Evolutionary conservation across 2,113 vertebrate genomes (phyloP), one percentile per base, ranked within the genome.

Genomic region (Serinus canaria): DNA sequence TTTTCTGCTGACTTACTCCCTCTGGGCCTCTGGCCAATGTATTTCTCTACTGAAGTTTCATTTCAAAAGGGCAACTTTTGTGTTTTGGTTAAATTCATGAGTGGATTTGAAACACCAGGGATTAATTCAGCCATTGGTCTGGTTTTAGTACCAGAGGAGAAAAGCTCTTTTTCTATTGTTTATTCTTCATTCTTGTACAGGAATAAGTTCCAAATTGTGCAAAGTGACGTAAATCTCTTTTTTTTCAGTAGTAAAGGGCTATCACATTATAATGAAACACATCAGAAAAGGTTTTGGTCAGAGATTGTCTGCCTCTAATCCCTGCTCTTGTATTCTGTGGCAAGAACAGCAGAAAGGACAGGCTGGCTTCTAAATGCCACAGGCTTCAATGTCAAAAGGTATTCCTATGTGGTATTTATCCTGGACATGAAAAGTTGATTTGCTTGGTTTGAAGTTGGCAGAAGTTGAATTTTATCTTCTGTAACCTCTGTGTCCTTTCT

Each of bases 221-320:
- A 66, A 93, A 90, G 35, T 73, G 87, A 89, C 1, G 2, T 89
- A 90, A 82, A 43, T 56, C 2, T 92, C 66, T 70, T n/a, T 20
- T 28, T 62, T 62, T 63, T 43, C 87, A 62, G 78, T 69, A 89
- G 68, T 70, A 92, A 92, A 75, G 37, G 22, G n/a, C 87, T 96
- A 46, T 67, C 75, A 53, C 58, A 24, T 92, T 89, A 50, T 85
- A 95, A 85, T 11, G 1, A 85, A 92, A 62, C 31, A 79, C 89
- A 79, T 79, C 74, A 89, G 70, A 82, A 91, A 94, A 85, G 74
- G 87, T 83, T 94, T 91, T 79, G 89, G 50, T 62, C 82, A 89
- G 81, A 94, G 78, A 63, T 21, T 91, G 93, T 50, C 84, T 83
- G 84, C 75, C 55, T 70, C 33, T 95, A 93, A 94, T 80, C 89